A percentile compares a stretch with the other conserved stretches of the same genome.
Conservation (phyloP, 1,140 invertebrate species). For the Druon quercuslanigerum region DNA sequence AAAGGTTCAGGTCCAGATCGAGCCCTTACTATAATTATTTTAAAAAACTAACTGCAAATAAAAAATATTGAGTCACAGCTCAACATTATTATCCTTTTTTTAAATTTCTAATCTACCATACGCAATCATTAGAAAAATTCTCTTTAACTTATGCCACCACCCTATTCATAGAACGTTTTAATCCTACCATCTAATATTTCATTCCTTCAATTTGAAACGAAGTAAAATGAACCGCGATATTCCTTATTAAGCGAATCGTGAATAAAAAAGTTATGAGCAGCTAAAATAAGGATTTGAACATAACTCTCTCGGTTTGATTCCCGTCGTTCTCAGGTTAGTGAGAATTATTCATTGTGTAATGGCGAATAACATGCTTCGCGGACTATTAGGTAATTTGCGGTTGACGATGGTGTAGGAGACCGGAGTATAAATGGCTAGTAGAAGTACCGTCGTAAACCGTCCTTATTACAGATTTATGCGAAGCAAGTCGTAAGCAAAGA, state of each 20-base stretch:
- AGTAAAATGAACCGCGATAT: constrained; percentile 5
- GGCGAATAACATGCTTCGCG: constrained; percentile 51
- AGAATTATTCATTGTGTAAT: constrained; percentile 63
- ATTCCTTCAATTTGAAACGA: not conserved
- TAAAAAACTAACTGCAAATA: too few relatives aligned
- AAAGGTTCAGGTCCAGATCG: too few relatives aligned
- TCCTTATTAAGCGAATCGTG: not conserved
- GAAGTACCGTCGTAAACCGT: constrained; percentile 60
- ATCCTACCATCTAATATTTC: too few relatives aligned
- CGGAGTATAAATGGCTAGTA: constrained; percentile 41
- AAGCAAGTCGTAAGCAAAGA: constrained; percentile 46
- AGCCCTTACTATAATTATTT: too few relatives aligned
- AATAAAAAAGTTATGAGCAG: not conserved
- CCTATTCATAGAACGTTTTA: too few relatives aligned
- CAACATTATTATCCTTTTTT: too few relatives aligned
- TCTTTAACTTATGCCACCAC: too few relatives aligned
- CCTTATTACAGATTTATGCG: constrained; percentile 72
- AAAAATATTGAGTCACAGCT: too few relatives aligned
- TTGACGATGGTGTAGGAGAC: constrained; percentile 47
- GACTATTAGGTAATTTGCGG: constrained; percentile 66
- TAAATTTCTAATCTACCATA: too few relatives aligned
- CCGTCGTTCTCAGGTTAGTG: constrained; percentile 22
- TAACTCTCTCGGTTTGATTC: constrained; percentile 11
- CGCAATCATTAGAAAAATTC: too few relatives aligned
- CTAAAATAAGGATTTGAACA: constrained; percentile 4